These are phyloP conservation scores for Acheta domesticus DNA, from an alignment of 2,888 invertebrate species.

Conservation along the genomic window DNA sequence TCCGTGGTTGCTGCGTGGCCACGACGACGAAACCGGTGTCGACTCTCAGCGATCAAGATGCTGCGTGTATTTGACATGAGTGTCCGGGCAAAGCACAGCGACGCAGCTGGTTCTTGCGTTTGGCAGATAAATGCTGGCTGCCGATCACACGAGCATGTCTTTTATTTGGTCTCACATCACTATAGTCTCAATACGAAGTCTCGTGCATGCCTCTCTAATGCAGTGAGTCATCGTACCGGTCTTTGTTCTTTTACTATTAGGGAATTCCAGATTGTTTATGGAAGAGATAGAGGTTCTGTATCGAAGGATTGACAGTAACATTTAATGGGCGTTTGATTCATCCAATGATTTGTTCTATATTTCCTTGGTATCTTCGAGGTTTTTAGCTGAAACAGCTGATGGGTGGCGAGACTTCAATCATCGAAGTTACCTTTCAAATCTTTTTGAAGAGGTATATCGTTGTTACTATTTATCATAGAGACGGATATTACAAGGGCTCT, in stretches of 20 bases:
- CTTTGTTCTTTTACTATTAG: neutral
- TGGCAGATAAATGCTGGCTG: too few relatives aligned
- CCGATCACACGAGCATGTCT: neutral
- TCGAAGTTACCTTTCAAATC: neutral
- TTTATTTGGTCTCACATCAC: neutral
- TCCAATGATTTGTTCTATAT: neutral
- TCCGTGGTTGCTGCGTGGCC: too few relatives aligned
- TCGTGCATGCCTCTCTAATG: neutral
- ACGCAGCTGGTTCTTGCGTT: too few relatives aligned
- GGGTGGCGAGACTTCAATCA: neutral
- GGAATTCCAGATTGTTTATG: neutral
- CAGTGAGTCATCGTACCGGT: neutral
- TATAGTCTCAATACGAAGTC: neutral
- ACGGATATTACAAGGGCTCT: neutral
- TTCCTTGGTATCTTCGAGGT: neutral
- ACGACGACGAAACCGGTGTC: too few relatives aligned
- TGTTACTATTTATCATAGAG: neutral
- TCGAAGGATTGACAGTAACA: neutral
- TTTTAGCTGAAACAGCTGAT: neutral
- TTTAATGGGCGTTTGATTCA: neutral
- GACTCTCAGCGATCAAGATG: too few relatives aligned
- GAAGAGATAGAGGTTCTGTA: neutral
- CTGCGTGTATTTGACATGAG: too few relatives aligned
- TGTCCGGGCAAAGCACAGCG: too few relatives aligned
- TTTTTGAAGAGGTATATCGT: neutral